Base-by-base conservation (phyloP, 1,140 invertebrate genomes). In the Ooceraea biroi region DNA sequence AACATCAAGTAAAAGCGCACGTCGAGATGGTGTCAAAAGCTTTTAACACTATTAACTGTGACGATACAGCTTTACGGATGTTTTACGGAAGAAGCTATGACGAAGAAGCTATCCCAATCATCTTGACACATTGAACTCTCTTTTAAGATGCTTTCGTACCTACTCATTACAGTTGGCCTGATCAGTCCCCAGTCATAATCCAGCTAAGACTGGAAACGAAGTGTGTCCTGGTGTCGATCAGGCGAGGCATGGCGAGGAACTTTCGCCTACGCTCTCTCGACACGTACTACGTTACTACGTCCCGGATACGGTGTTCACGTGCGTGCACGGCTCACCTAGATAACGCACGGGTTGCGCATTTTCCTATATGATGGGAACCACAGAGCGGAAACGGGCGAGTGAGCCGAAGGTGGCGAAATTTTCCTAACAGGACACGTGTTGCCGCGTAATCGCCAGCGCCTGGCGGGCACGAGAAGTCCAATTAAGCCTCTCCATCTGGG, bases 201-300 rank as follows among this genome's bases (percentile, higher is more conserved):
- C 44, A 60, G 22, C n/a, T 52, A 48, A 36, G 22, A 17, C 57
- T 52, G 44, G 57, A 84, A 72, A 84, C 60, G 65, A 61, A 50
- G 85, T 36, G 7, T 36, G 36, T 90, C 88, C 83, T 85, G 84
- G 57, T 77, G 36, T 52, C 88, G 87, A 90, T 91, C 89, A 90
- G 66, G 76, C 80, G 71, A 76, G 86, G 78, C 58, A 83, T 41
- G 63, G 74, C 60, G 48, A 36, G 36, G 85, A 74, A 91, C 91
- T 92, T 92, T 92, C 91, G 87, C 91, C 44, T n/a, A 60, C 19
- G 41, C 41, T 36, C 36, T 69, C 17, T 63, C 44, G 22, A 25
- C 19, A 44, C 60, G 36, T 66, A 77, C 46, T 66, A 36, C 7
- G 36, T 36, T 36, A 73, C 30, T 50, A 71, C 63, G 50, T 55